A percentile compares a stretch with the other conserved stretches of the same genome.
Conservation (phyloP, 2,888 invertebrate genomes). For the Hofmannophila pseudospretella region DNA sequence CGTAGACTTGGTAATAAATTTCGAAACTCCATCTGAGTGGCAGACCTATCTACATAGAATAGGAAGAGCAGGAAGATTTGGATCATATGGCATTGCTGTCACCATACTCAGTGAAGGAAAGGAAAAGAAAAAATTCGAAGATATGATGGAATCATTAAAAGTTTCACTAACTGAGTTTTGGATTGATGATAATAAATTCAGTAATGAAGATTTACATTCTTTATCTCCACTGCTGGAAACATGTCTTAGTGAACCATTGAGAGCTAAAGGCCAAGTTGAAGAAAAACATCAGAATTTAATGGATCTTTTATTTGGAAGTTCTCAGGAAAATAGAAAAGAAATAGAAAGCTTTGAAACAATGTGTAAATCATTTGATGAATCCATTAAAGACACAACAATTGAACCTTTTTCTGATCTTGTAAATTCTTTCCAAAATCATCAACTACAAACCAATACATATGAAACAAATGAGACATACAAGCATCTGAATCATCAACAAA, state of each 20-base stretch:
- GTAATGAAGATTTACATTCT: constrained; percentile 8
- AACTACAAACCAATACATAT: neutral
- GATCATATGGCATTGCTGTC: constrained; percentile 88
- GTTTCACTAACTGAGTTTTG: constrained; percentile 45
- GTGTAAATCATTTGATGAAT: constrained; percentile 29
- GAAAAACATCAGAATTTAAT: constrained; percentile 26
- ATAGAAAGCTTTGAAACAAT: constrained; percentile 32
- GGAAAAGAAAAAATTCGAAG: constrained; percentile 79
- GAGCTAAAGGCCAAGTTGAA: neutral
- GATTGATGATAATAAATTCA: constrained; percentile 29
- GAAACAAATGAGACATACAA: neutral
- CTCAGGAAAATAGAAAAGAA: constrained; percentile 15
- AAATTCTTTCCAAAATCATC: constrained; percentile 31
- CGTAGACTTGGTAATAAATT: constrained; percentile 94
- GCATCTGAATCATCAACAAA: neutral
- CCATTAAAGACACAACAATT: constrained; percentile 18
- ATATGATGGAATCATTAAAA: constrained; percentile 77
- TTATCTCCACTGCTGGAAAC: neutral
- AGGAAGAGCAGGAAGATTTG: constrained; percentile 96
- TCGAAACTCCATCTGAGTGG: constrained; percentile 88
- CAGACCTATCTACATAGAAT: constrained; percentile 96
- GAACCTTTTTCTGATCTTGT: constrained; percentile 44
- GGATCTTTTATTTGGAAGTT: constrained; percentile 16
- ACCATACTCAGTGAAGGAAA: constrained; percentile 82
- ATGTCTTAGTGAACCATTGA: neutral